Base-by-base conservation (phyloP, 2,113 vertebrate genomes). In the Ceyx margarethae region DNA sequence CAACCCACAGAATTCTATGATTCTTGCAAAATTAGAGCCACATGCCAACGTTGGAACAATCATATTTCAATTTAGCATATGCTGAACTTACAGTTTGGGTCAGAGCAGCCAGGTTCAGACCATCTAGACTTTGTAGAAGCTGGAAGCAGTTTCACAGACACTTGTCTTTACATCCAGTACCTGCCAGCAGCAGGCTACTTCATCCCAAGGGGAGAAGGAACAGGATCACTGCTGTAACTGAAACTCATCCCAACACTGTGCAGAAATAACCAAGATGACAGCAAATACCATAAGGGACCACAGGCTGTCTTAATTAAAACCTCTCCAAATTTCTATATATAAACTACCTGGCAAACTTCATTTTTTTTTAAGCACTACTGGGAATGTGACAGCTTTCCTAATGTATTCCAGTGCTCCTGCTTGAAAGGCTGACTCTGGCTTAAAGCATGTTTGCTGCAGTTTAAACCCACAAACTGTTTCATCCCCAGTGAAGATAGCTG, bases 211-310 rank as follows among this genome's bases (percentile, higher is more conserved):
- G 76, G 25, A 81, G 33, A 73, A 71, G 26, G 61, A 90, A 77
- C 9, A 89, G 48, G 46, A 85, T 64, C 43, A 60, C 31, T 15
- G 1, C 66, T 75, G 2, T 61, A 93, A 72, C 29, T 58, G 71
- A 91, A 94, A 85, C 53, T 79, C 58, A 89, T 69, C 54, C 67
- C 57, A 65, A 89, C 45, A 81, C 54, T 54, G 69, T 2, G 31
- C 31, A 91, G 60, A 95, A 92, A 72, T 87, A 96, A 81, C 69
- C 19, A 79, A 62, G 92, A 81, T 53, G 58, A 72, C 31, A 93
- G 29, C 79, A 89, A 72, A 42, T 69, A 71, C 74, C 28, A 2
- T 66, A 68, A 84, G 74, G 66, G 69, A 89, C 58, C 46, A 84
- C 50, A 68, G 37, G 29, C 54, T 87, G 62, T 61, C 78, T 93